Evolutionary conservation across 1,140 invertebrate species (phyloP).

Genomic region (Cydia pomonella): DNA sequence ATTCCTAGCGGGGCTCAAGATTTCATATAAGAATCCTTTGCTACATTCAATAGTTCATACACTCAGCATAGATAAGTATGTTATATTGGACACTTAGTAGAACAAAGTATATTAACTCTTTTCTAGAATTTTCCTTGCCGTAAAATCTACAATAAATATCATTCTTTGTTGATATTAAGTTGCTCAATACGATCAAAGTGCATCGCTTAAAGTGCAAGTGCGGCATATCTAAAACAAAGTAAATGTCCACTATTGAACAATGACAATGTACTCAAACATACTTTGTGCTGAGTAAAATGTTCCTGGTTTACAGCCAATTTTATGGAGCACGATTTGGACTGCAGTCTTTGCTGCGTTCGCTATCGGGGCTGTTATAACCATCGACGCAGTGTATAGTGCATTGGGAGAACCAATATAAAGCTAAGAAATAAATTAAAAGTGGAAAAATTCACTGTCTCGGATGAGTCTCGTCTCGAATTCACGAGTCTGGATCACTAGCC

Average conservation of each 20-base stretch:
- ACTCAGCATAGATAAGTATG: too few species aligned
- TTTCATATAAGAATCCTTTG: too few species aligned
- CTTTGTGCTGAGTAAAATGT: slow-evolving; percentile 12
- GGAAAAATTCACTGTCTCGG: not conserved
- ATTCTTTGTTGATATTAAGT: too few species aligned
- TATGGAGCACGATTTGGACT: not conserved
- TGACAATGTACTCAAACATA: slow-evolving; percentile 25
- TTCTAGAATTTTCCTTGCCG: too few species aligned
- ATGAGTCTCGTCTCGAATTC: too few species aligned
- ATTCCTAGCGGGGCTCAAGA: too few species aligned
- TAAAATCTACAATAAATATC: too few species aligned
- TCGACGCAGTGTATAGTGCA: not conserved
- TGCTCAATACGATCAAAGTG: not conserved
- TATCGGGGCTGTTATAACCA: not conserved
- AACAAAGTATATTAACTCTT: too few species aligned
- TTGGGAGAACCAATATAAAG: not conserved
- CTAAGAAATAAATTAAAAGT: too few species aligned
- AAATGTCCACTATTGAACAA: slow-evolving; percentile 4
- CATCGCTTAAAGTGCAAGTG: not conserved
- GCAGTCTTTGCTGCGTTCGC: slow-evolving; percentile 1
- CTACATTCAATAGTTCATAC: too few species aligned
- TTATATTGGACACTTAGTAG: too few species aligned
- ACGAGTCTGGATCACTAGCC: too few species aligned
- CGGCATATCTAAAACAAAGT: slow-evolving; percentile 14
- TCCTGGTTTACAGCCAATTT: slow-evolving; percentile 23